Evolutionary conservation across 2,113 vertebrate genomes (phyloP).

Genomic region (Agapornis roseicollis): DNA sequence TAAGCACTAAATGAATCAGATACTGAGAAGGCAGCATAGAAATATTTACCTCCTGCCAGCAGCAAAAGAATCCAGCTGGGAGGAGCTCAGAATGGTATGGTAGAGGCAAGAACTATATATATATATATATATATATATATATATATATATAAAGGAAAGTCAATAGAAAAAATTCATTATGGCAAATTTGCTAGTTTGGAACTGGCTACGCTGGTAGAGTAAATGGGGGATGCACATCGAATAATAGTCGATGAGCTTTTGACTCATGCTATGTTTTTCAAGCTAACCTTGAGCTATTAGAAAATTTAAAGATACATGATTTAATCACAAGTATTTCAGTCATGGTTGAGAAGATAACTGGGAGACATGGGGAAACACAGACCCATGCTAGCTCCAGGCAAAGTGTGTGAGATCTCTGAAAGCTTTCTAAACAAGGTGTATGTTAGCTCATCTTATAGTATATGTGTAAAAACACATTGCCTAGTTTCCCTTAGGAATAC

Average conservation of each 20-base stretch:
- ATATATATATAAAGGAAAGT: neutral
- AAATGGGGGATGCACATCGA: neutral
- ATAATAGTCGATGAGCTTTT: neutral
- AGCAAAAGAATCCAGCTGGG: neutral
- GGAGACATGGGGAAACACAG: neutral
- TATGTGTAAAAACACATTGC: neutral
- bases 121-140: neutral
- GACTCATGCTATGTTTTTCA: neutral
- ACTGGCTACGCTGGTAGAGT: neutral
- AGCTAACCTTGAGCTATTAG: neutral
- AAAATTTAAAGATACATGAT: neutral
- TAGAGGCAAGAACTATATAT: neutral
- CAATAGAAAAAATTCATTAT: slow-evolving; percentile 28
- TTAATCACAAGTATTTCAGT: neutral
- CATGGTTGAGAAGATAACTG: neutral
- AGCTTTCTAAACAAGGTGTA: neutral
- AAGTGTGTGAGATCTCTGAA: neutral
- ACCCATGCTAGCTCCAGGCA: neutral
- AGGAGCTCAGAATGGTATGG: neutral
- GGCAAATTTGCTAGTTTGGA: slow-evolving; percentile 60
- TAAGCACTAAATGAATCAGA: neutral
- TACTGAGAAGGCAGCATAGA: neutral
- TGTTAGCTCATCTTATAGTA: neutral
- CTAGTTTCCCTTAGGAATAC: neutral
- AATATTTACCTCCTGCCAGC: neutral